Conservation (phyloP, 2,797 vertebrate species). For the Centropyge bicolor region DNA sequence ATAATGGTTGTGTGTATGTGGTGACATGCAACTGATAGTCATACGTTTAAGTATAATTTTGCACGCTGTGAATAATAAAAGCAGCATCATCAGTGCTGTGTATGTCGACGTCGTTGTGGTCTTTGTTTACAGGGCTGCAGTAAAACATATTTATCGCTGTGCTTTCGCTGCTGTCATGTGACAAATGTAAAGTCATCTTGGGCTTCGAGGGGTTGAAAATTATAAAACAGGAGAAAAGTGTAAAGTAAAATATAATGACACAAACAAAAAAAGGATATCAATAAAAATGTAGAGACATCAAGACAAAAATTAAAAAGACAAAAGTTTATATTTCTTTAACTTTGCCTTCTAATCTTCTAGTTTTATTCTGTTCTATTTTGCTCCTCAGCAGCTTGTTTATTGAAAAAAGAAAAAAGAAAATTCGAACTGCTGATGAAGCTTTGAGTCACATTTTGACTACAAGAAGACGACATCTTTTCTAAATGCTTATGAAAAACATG, state of each 20-base stretch:
- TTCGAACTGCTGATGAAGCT: not conserved
- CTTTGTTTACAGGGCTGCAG: constrained; percentile 40
- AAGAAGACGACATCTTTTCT: not conserved
- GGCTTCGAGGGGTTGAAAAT: constrained; percentile 1
- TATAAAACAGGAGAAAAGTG: not conserved
- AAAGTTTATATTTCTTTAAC: not conserved
- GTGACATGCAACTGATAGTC: not conserved
- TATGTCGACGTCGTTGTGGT: constrained; percentile 33
- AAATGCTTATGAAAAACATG: not conserved
- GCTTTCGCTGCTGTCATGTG: constrained; percentile 46
- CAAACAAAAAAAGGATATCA: not conserved
- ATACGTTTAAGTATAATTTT: constrained; percentile 7
- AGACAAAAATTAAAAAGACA: not conserved
- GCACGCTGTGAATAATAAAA: constrained; percentile 28
- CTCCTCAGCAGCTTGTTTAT: not conserved
- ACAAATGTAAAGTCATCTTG: constrained; percentile 31
- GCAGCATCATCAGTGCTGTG: constrained; percentile 30
- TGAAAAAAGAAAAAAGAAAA: not conserved
- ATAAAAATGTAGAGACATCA: not conserved
- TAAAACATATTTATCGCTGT: constrained; percentile 51
- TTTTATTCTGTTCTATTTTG: not conserved
- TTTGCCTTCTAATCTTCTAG: not conserved
- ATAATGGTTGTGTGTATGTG: not conserved
- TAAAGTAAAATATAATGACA: not conserved
- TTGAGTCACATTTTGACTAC: not conserved